Conservation (phyloP, 2,888 invertebrate genomes). For the Dicycla oo region DNA sequence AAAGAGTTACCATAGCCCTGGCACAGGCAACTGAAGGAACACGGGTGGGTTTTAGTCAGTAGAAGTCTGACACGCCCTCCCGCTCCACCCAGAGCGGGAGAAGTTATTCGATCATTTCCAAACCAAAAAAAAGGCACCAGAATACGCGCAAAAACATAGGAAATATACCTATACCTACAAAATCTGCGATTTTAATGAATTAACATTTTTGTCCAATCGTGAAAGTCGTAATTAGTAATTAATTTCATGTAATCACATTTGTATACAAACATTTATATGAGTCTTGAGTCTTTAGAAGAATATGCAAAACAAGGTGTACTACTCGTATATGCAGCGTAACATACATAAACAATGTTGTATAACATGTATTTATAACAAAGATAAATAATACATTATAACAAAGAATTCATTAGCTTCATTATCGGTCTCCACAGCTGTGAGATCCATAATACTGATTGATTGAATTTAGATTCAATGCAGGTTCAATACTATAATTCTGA, state of each 20-base stretch:
- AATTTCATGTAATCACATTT: constrained; percentile 26
- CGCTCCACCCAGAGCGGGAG: no score
- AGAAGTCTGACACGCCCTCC: no score
- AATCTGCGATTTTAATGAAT: background rate
- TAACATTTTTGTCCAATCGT: background rate
- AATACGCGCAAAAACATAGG: background rate
- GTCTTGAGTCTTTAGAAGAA: constrained; percentile 15
- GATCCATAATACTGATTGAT: constrained; percentile 15
- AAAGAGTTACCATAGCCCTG: no score
- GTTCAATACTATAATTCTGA: constrained; percentile 12
- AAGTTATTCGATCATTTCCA: no score
- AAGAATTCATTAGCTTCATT: constrained; percentile 2
- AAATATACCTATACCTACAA: background rate
- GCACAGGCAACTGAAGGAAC: no score
- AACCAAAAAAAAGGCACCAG: no score
- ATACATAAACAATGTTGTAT: constrained; percentile 17
- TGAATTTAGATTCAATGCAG: constrained; percentile 34
- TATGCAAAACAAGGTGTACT: constrained; percentile 26
- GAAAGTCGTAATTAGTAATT: constrained; percentile 10
- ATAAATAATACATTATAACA: constrained; percentile 1
- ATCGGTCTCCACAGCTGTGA: background rate
- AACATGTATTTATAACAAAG: constrained; percentile 10
- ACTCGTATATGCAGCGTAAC: constrained; percentile 4
- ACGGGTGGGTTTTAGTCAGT: no score
- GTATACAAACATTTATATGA: constrained; percentile 30